Base-by-base conservation (phyloP, 2,888 invertebrate genomes). In the Patella caerulea region DNA sequence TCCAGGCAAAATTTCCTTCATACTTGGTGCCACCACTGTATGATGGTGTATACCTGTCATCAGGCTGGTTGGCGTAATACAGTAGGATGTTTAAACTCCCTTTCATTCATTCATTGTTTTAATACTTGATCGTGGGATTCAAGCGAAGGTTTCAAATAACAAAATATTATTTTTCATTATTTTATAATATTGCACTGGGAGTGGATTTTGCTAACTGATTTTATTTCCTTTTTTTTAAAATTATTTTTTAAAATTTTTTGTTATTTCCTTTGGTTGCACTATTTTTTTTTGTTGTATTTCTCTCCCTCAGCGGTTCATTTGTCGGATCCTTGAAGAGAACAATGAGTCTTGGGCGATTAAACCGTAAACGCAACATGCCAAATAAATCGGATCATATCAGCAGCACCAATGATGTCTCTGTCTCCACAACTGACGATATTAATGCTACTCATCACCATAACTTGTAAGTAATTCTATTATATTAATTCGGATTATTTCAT, bases 261-360 rank as follows among this genome's bases (percentile, higher is more conserved):
- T 34, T 24, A 72, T 59, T 24, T 59, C 53, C 65, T 17, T 75
- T 52, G 29, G 15, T n/a, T 72, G 70, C 73, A 69, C 29, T n/a
- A n/a, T 73, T 71, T 74, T 73, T 54, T 65, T 53, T 73, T 52
- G n/a, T 75, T 75, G 56, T 19, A 29, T 71, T 75, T 59, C 9
- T 15, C 65, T 75, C 70, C 76, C 82, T 72, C 86, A 87, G 87
- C 84, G 82, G 83, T 77, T 83, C 87, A 56, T 83, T 88, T 84
- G 86, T 87, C 79, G 87, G 86, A 77, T 83, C 87, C 9, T 79
- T 90, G 80, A 88, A 87, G 79, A 84, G 90, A 72, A 89, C 87
- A 59, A 89, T 90, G 88, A 90, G 90, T 82, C 82, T 90, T 75
- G 88, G 90, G n/a, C 86, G 90, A 29, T 83, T 90, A 56, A 86